Evolutionary conservation across 1,140 invertebrate species (phyloP), one percentile per base, ranked within the genome.

Genomic region (Micrasema longulum): DNA sequence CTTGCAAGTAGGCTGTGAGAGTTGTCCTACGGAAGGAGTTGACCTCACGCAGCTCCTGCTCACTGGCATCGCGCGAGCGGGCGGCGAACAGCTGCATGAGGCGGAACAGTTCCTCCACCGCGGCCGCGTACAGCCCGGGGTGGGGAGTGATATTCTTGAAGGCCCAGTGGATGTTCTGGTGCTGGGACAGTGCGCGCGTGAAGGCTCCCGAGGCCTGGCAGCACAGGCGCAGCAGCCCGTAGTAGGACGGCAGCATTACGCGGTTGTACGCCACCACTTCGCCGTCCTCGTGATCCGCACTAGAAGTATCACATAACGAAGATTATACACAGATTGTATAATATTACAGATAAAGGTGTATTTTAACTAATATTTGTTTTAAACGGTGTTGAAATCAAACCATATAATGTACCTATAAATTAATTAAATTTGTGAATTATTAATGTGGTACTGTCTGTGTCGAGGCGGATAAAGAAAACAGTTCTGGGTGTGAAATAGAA

Each of bases 151-250:
- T 97, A 80, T 97, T 97, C 78, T 97, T 95, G 81, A 97, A 97
- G 52, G 96, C 96, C 96, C 96, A 98, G 79, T 95, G 93, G 43
- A 97, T 90, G 84, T 98, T 97, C 84, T 97, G 95, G 87, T 98
- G 96, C 72, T 90, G 90, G 0, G 95, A 93, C 22, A 97, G 84
- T 78, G 94, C 90, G 65, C 94, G 87, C 20, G 95, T 95, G 81
- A 97, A 96, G 3, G 89, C 83, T 6, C 91, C 87, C 0, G 95
- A 97, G 77, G 94, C 91, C 76, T 94, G 91, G 81, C 95, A 97
- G 80, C 94, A 97, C 79, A 97, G 87, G 70, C 95, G 86, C 73
- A 97, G 85, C 68, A 98, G 85, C 31, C 95, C 95, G 80, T 97
- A 97, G 82, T 97, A 97, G n/a, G 95, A 93, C 5, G 96, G 95